Percentiles rank a stretch among this genome's conserved stretches.
Conservation (phyloP, 1,140 invertebrate species). For the Plodia interpunctella region DNA sequence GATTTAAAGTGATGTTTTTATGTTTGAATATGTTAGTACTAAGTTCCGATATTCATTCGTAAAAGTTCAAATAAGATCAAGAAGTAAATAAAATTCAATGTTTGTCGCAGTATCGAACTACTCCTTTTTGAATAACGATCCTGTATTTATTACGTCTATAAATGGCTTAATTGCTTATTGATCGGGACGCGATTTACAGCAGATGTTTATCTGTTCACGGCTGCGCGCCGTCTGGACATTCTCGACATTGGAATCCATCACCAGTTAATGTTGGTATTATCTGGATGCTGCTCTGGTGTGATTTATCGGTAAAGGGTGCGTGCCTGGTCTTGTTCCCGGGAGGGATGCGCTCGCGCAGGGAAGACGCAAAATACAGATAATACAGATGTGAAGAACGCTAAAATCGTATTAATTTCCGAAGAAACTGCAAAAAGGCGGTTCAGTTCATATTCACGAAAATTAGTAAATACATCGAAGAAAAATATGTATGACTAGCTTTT, state of each 20-base stretch:
- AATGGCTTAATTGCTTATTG: slow-evolving; percentile 5
- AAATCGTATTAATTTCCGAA: too few species aligned
- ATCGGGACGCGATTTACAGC: slow-evolving; percentile 14
- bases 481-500: too few species aligned
- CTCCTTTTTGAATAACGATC: too few species aligned
- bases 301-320: slow-evolving; percentile 52
- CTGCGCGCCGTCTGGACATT: slow-evolving; percentile 34
- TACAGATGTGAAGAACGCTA: background rate
- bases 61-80: background rate
- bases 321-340: slow-evolving; percentile 42
- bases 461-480: too few species aligned
- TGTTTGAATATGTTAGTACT: too few species aligned
- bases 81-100: too few species aligned
- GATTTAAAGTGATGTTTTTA: too few species aligned
- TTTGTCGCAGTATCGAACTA: too few species aligned
- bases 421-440: too few species aligned
- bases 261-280: slow-evolving; percentile 42
- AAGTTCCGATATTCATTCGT: too few species aligned
- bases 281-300: slow-evolving; percentile 28
- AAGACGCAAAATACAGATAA: background rate
- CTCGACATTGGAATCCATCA: slow-evolving; percentile 48
- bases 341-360: slow-evolving; percentile 27
- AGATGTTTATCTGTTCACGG: background rate
- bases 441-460: too few species aligned
- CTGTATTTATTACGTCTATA: background rate